A percentile compares a stretch with the other conserved stretches of the same genome.
These are phyloP conservation scores for Brenthis daphne DNA, from an alignment of 2,888 invertebrate species.

Conservation along the genomic window DNA sequence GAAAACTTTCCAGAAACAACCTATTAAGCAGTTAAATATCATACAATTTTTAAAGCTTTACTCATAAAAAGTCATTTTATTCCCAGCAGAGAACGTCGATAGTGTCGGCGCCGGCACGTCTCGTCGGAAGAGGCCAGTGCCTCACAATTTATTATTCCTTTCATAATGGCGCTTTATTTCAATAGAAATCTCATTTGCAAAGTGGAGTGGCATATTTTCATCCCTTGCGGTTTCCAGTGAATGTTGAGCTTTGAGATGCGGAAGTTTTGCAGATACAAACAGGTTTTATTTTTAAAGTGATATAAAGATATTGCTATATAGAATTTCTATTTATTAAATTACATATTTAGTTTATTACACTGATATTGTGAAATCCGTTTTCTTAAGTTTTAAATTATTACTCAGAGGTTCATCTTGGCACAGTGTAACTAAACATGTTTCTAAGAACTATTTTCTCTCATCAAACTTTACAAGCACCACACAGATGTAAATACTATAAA, in stretches of 20 bases:
- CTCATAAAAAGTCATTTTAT: background rate
- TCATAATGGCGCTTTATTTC: slow-evolving; percentile 36
- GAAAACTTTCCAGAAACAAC: background rate
- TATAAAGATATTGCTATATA: background rate
- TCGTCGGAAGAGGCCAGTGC: slow-evolving; percentile 26
- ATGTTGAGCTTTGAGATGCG: slow-evolving; percentile 28
- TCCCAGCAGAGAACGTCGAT: slow-evolving; percentile 25
- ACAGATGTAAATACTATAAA: no score
- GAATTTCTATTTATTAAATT: no score
- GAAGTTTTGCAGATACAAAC: background rate
- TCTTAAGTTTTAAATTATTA: no score
- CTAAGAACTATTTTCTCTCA: no score
- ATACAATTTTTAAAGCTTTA: background rate
- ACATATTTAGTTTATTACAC: no score
- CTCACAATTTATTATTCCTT: slow-evolving; percentile 33
- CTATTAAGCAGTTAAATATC: background rate
- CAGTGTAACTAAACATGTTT: no score
- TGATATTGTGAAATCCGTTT: no score
- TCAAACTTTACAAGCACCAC: no score
- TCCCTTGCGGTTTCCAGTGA: slow-evolving; percentile 30
- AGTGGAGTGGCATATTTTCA: slow-evolving; percentile 30
- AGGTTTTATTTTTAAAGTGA: background rate
- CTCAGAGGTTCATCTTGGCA: no score
- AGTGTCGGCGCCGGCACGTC: slow-evolving; percentile 37
- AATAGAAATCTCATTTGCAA: slow-evolving; percentile 38